Percentiles rank a stretch among this genome's conserved stretches.
Evolutionary conservation across 2,113 vertebrate genomes (phyloP).

Genomic region (Fregetta grallaria): DNA sequence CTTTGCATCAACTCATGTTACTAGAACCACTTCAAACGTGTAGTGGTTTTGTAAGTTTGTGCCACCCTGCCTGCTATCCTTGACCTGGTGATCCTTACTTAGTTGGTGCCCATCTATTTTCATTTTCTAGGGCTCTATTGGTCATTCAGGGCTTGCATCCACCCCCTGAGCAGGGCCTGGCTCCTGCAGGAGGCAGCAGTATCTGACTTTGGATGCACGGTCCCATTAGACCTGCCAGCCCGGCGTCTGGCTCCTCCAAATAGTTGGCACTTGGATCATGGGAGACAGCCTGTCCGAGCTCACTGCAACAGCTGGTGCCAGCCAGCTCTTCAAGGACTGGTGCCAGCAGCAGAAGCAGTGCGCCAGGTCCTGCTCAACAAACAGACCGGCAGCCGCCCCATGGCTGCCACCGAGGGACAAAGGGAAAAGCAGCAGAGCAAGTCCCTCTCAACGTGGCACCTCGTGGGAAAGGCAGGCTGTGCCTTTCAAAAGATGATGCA

Average conservation of each 20-base stretch:
- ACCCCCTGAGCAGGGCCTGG: background rate
- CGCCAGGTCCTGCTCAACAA: background rate
- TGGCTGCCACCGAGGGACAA: background rate
- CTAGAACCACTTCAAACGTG: background rate
- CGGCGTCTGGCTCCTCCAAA: constrained; percentile 5
- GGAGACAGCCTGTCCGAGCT: background rate
- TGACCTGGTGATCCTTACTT: background rate
- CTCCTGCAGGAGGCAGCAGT: background rate
- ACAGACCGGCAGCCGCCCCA: background rate
- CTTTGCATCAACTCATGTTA: background rate
- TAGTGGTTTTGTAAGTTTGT: background rate
- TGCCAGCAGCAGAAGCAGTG: background rate
- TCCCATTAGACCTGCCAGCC: constrained; percentile 2
- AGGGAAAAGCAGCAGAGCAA: background rate
- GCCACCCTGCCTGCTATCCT: background rate
- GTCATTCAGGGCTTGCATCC: background rate
- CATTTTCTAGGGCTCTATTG: background rate
- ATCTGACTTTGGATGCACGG: background rate
- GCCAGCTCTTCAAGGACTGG: background rate
- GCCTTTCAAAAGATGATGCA: background rate
- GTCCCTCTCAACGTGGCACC: background rate
- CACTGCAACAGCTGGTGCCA: constrained; percentile 45
- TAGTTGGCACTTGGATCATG: background rate
- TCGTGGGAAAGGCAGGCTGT: background rate
- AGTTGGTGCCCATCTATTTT: background rate